These are phyloP conservation scores for Xenopus laevis DNA, from an alignment of 2,113 vertebrate species.

Conservation along the genomic window DNA sequence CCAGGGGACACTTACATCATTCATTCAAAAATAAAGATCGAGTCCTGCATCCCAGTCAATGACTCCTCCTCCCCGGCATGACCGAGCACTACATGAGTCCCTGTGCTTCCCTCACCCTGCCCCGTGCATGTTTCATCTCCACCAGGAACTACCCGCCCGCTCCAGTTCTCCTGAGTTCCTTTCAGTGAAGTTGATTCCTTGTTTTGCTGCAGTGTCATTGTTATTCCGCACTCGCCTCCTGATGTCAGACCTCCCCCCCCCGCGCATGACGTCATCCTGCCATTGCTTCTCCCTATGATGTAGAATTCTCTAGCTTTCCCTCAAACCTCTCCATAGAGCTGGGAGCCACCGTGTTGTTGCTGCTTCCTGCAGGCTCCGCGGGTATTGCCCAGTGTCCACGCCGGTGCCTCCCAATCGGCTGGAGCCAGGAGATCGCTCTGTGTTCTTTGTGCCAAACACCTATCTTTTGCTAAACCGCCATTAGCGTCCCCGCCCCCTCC, in stretches of 20 bases:
- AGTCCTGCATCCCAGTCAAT: neutral
- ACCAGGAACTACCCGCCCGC: conserved; percentile 19
- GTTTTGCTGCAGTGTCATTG: conserved; percentile 60
- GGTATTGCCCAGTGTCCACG: neutral
- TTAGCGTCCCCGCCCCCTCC: too few relatives aligned
- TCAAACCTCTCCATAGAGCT: conserved; percentile 59
- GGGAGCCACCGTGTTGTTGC: conserved; percentile 45
- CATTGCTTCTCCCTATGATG: conserved; percentile 92
- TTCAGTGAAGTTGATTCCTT: conserved; percentile 43
- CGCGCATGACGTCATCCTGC: conserved; percentile 95
- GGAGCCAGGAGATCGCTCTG: neutral
- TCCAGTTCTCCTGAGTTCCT: conserved; percentile 12
- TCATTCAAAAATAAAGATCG: neutral
- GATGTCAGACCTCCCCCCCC: conserved; percentile 49
- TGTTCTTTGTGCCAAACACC: too few relatives aligned
- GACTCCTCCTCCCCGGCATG: neutral
- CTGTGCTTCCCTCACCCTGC: neutral
- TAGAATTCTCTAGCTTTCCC: conserved; percentile 82
- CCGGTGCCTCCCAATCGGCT: conserved; percentile 15
- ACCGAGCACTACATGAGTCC: neutral
- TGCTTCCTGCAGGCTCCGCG: conserved; percentile 3
- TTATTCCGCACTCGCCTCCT: conserved; percentile 58
- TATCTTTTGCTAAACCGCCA: too few relatives aligned
- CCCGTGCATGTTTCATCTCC: neutral
- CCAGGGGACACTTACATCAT: neutral